phyloP scores from a whole-genome alignment of 2,113 vertebrate genomes.

The Morphnarchus princeps region DNA sequence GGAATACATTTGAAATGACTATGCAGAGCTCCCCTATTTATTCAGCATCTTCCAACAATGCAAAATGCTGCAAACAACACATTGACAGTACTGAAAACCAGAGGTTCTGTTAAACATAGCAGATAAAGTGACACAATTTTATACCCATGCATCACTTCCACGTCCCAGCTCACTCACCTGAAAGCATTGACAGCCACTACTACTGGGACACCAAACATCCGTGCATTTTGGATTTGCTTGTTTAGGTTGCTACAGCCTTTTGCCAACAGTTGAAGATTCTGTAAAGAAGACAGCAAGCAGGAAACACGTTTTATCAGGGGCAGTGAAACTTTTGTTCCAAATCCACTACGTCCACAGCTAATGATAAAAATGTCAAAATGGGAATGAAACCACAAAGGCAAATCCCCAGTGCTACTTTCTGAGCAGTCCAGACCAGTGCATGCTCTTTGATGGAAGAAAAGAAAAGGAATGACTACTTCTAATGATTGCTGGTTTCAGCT shows the following conservation, averaged over 20 bases:
- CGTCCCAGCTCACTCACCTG: slow-evolving; percentile 77
- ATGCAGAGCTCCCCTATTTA: not conserved
- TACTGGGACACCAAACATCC: slow-evolving; percentile 88
- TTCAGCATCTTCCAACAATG: not conserved
- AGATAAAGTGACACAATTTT: not conserved
- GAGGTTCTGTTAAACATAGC: not conserved
- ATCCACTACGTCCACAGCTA: not conserved
- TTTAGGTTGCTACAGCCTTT: slow-evolving; percentile 92
- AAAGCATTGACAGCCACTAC: slow-evolving; percentile 95
- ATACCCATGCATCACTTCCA: not conserved
- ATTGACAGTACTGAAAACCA: not conserved
- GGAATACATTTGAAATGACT: not conserved
- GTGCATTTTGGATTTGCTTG: slow-evolving; percentile 95
- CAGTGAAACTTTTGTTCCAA: not conserved
- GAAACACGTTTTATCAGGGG: not conserved
- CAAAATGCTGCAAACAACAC: not conserved
- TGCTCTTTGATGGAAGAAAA: not conserved
- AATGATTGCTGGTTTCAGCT: not conserved
- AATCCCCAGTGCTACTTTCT: not conserved
- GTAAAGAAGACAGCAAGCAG: not conserved
- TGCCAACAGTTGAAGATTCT: slow-evolving; percentile 90
- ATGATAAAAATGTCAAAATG: not conserved
- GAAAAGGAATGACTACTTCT: not conserved
- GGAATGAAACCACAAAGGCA: not conserved
- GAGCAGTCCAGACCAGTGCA: not conserved